Evolutionary conservation across 1,140 invertebrate genomes (phyloP).

Genomic region (Ostrea edulis): DNA sequence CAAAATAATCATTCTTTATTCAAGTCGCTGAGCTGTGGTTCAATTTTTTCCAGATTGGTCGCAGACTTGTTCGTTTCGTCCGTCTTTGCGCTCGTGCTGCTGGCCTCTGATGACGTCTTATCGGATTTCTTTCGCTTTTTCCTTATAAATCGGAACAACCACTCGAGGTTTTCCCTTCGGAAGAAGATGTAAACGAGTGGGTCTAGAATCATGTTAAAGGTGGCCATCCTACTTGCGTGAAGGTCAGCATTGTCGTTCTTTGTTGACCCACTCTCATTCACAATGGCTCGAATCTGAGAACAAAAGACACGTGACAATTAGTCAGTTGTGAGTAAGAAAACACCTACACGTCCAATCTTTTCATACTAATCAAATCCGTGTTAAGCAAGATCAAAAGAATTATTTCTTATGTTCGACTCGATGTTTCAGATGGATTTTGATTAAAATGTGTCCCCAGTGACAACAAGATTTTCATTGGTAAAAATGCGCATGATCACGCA

Average conservation of each 20-base stretch:
- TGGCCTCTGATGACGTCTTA: neutral
- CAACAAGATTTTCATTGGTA: too few relatives aligned
- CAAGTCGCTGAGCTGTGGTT: neutral
- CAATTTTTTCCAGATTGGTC: conserved; percentile 5
- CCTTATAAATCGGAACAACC: conserved; percentile 1
- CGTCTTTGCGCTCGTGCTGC: neutral
- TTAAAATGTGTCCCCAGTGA: too few relatives aligned
- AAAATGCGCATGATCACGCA: too few relatives aligned
- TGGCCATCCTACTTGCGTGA: conserved; percentile 32
- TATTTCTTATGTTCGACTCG: too few relatives aligned
- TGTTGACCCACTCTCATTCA: conserved; percentile 27
- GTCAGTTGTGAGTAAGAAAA: too few relatives aligned
- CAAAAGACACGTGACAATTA: neutral
- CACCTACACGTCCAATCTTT: too few relatives aligned
- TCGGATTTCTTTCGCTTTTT: conserved; percentile 11
- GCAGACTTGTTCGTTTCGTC: neutral
- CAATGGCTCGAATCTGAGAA: conserved; percentile 35
- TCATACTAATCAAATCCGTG: too few relatives aligned
- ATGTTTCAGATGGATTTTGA: too few relatives aligned
- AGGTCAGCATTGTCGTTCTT: conserved; percentile 38
- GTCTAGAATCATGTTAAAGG: conserved; percentile 40
- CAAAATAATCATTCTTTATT: neutral
- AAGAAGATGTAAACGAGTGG: conserved; percentile 41
- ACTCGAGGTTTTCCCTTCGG: conserved; percentile 33
- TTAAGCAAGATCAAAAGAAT: too few relatives aligned